Evolutionary conservation across 2,113 vertebrate species (phyloP).

Genomic region (Puma concolor): DNA sequence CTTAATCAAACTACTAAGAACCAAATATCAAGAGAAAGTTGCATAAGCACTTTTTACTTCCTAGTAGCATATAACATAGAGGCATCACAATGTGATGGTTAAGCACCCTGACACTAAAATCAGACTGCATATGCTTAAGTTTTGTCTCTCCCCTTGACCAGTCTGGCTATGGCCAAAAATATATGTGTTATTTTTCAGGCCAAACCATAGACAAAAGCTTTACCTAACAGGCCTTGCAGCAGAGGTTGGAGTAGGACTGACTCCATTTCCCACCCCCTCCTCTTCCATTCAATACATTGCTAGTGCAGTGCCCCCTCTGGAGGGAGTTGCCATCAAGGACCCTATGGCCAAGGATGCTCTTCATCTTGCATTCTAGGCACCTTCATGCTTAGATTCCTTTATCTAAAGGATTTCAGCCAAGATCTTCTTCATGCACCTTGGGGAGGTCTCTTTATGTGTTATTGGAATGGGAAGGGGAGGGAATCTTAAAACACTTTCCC

Average conservation of each 20-base stretch:
- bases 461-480: fast-evolving
- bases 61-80: not conserved
- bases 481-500: not conserved
- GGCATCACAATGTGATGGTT: not conserved
- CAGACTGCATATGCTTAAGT: not conserved
- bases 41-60: not conserved
- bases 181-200: not conserved
- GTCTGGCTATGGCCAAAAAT: not conserved
- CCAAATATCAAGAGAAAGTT: not conserved
- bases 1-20: not conserved
- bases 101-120: not conserved
- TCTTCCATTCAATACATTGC: not conserved
- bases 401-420: not conserved
- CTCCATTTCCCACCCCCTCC: not conserved
- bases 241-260: not conserved
- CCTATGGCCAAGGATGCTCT: not conserved
- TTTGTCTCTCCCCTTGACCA: not conserved
- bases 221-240: not conserved
- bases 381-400: not conserved
- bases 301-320: not conserved
- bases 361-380: not conserved
- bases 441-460: not conserved
- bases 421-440: not conserved
- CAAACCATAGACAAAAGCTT: not conserved
- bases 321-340: not conserved